Percentiles rank a stretch among this genome's conserved stretches.
phyloP scores from a whole-genome alignment of 2,888 invertebrate species.

The Drosophila greeni region DNA sequence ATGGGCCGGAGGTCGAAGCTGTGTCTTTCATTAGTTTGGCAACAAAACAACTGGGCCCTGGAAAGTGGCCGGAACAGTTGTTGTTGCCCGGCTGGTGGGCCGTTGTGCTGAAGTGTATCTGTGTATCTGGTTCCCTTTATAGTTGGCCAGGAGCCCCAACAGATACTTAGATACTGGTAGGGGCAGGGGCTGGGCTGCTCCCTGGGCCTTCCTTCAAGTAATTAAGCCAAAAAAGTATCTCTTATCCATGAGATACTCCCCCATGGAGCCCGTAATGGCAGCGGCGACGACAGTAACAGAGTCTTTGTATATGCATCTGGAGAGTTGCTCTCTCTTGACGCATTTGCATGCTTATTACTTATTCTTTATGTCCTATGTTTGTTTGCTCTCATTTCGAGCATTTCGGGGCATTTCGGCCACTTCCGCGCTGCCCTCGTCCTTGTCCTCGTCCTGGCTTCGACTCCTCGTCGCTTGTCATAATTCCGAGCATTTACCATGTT shows the following conservation, averaged over 20 bases:
- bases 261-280: slow-evolving; percentile 7
- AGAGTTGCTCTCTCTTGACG: slow-evolving; percentile 38
- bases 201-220: slow-evolving; percentile 38
- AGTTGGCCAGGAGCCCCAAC: slow-evolving; percentile 18
- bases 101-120: slow-evolving; percentile 3
- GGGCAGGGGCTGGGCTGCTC: no score
- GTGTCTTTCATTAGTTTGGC: slow-evolving; percentile 18
- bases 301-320: slow-evolving; percentile 37
- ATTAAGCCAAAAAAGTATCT: slow-evolving; percentile 58
- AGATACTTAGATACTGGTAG: slow-evolving; percentile 34
- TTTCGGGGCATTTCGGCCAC: slow-evolving; percentile 12
- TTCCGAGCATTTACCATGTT: slow-evolving; percentile 61
- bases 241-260: slow-evolving; percentile 39
- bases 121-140: slow-evolving; percentile 36
- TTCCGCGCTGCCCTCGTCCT: slow-evolving; percentile 1
- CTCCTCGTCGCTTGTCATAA: slow-evolving; percentile 52
- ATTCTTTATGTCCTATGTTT: slow-evolving; percentile 51
- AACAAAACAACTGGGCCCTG: not conserved
- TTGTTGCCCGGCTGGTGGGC: not conserved
- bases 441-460: slow-evolving; percentile 20
- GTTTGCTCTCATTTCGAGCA: slow-evolving; percentile 30
- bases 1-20: not conserved
- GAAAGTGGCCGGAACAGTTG: slow-evolving; percentile 12
- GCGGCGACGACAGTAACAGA: slow-evolving; percentile 17
- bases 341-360: slow-evolving; percentile 59